These are phyloP conservation scores for Onthophagus taurus DNA, from an alignment of 1,140 invertebrate species.

Conservation along the genomic window DNA sequence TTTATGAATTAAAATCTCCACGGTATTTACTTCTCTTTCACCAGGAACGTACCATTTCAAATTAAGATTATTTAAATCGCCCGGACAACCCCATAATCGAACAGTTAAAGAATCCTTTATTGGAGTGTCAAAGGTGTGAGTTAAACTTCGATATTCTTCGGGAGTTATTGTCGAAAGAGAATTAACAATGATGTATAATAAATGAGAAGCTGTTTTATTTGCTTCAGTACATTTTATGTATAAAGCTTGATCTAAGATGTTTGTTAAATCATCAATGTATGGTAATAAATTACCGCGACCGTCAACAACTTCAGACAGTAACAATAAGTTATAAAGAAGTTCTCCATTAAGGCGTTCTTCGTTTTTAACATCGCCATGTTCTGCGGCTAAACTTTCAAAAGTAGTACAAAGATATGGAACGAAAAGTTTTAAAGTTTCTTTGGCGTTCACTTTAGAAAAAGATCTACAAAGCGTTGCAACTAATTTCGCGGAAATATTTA, in stretches of 20 bases:
- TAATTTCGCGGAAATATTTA: slow-evolving; percentile 69
- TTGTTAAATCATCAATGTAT: slow-evolving; percentile 42
- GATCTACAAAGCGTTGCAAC: slow-evolving; percentile 52
- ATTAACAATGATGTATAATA: slow-evolving; percentile 43
- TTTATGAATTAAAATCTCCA: slow-evolving; percentile 52
- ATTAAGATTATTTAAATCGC: slow-evolving; percentile 53
- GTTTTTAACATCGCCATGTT: slow-evolving; percentile 47
- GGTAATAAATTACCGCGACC: slow-evolving; percentile 37
- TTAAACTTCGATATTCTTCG: slow-evolving; percentile 52
- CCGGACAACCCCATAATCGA: slow-evolving; percentile 67
- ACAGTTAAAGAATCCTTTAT: slow-evolving; percentile 66
- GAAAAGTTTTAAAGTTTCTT: slow-evolving; percentile 59
- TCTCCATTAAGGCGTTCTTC: slow-evolving; percentile 73
- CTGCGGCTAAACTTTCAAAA: slow-evolving; percentile 46
- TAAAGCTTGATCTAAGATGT: slow-evolving; percentile 45
- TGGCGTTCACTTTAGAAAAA: slow-evolving; percentile 59
- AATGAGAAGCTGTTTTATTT: slow-evolving; percentile 39
- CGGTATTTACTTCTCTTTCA: slow-evolving; percentile 55
- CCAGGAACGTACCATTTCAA: slow-evolving; percentile 71
- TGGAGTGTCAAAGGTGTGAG: slow-evolving; percentile 51
- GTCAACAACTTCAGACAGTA: slow-evolving; percentile 55
- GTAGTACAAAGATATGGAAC: slow-evolving; percentile 59
- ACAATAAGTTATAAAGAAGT: slow-evolving; percentile 65
- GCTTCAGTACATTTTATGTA: slow-evolving; percentile 45
- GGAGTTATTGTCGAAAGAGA: slow-evolving; percentile 52